Conservation (phyloP, 2,113 vertebrate species). For the Corythornis madagascariensis region DNA sequence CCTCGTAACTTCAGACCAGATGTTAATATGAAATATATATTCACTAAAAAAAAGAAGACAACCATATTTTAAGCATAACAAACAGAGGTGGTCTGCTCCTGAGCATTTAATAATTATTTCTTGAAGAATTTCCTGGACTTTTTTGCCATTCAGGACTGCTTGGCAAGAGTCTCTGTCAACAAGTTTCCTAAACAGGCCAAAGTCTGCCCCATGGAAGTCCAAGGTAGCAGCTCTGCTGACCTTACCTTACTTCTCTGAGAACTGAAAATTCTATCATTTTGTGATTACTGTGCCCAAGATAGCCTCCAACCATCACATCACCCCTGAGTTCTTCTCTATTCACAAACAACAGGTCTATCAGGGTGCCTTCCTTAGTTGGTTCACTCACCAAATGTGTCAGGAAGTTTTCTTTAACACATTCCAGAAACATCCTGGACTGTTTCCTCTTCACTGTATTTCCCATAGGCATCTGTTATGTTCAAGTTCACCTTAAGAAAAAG, state of each 20-base stretch:
- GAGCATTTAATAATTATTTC: neutral
- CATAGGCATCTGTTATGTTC: neutral
- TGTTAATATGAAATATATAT: neutral
- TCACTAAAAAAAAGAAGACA: constrained; percentile 39
- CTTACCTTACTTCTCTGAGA: neutral
- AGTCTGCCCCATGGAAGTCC: neutral
- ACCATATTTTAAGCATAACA: neutral
- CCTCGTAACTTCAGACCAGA: neutral
- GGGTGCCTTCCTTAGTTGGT: neutral
- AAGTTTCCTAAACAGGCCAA: neutral
- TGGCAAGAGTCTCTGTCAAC: neutral
- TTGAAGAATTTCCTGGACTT: neutral
- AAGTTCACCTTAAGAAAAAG: neutral
- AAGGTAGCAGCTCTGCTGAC: neutral
- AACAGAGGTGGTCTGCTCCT: neutral
- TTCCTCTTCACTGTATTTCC: neutral
- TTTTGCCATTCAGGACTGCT: neutral
- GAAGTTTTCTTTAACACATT: neutral
- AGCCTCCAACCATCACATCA: too few relatives aligned
- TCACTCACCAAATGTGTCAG: neutral
- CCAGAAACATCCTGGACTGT: neutral
- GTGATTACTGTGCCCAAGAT: neutral
- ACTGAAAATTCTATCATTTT: neutral
- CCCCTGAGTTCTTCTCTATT: too few relatives aligned
- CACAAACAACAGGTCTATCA: neutral